phyloP scores from a whole-genome alignment of 2,113 vertebrate species.

The Tetraodon nigroviridis region DNA sequence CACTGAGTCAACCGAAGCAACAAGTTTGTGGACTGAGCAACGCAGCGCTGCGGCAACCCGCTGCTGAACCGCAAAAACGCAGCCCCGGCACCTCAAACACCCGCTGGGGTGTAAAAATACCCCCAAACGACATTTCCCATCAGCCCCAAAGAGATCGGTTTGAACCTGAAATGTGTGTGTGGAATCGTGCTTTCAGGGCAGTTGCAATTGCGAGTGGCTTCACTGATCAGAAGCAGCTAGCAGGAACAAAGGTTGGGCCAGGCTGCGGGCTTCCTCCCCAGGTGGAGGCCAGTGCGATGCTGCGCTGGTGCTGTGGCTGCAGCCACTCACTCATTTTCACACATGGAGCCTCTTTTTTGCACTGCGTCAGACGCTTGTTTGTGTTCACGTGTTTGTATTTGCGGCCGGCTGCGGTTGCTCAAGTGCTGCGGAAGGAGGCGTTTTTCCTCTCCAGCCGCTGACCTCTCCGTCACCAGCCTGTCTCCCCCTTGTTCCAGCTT shows the following conservation, averaged over 20 bases:
- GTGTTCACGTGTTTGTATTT: slow-evolving; percentile 12
- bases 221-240: too few relatives aligned
- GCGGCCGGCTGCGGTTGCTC: slow-evolving; percentile 16
- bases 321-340: slow-evolving; percentile 22
- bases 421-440: too few relatives aligned
- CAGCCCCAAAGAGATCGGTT: background rate
- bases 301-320: too few relatives aligned
- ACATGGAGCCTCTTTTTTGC: background rate
- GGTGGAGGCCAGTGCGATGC: too few relatives aligned
- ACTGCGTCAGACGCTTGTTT: background rate
- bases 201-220: too few relatives aligned
- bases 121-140: slow-evolving; percentile 1
- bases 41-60: too few relatives aligned
- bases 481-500: slow-evolving; percentile 32
- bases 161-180: too few relatives aligned
- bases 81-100: background rate
- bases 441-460: slow-evolving; percentile 34
- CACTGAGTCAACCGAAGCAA: slow-evolving; percentile 59
- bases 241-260: too few relatives aligned
- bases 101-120: background rate
- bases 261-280: too few relatives aligned
- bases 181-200: too few relatives aligned
- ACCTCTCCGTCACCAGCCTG: slow-evolving; percentile 51
- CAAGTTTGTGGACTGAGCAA: background rate
- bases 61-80: background rate